A percentile compares a stretch with the other conserved stretches of the same genome.
phyloP scores from a whole-genome alignment of 1,140 invertebrate species.

The Scylla paramamosain region DNA sequence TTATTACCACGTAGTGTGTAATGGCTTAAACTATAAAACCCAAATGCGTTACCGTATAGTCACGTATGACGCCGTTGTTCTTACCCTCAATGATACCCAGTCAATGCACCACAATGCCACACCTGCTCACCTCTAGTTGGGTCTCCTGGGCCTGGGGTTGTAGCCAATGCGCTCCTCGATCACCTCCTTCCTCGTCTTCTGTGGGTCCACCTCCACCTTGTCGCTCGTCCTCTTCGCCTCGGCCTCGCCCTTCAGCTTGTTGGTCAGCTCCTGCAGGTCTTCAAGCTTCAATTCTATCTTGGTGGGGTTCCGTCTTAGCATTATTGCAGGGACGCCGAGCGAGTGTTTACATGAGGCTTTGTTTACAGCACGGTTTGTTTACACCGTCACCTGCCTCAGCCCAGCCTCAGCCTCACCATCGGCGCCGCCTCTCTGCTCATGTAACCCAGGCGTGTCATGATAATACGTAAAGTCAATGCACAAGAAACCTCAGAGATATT shows the following conservation, averaged over 20 bases:
- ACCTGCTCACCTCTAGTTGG: slow-evolving; percentile 42
- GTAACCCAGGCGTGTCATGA: too few relatives aligned
- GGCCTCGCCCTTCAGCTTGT: slow-evolving; percentile 59
- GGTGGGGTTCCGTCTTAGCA: slow-evolving; percentile 69
- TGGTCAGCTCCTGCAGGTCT: slow-evolving; percentile 63
- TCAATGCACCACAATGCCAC: too few relatives aligned
- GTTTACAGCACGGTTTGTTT: not conserved
- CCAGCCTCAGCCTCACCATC: too few relatives aligned
- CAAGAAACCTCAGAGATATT: too few relatives aligned
- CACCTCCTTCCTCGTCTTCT: slow-evolving; percentile 61
- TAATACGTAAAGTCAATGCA: too few relatives aligned
- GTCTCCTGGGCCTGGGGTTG: slow-evolving; percentile 65
- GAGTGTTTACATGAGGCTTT: not conserved
- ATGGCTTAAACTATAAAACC: too few relatives aligned
- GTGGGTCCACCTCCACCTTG: slow-evolving; percentile 55
- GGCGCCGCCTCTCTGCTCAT: too few relatives aligned
- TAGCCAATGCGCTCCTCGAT: slow-evolving; percentile 67
- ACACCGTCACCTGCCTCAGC: too few relatives aligned
- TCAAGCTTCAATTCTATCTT: slow-evolving; percentile 71
- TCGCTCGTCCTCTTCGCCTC: slow-evolving; percentile 48
- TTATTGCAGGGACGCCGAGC: slow-evolving; percentile 21
- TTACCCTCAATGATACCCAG: too few relatives aligned
- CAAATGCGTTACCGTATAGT: too few relatives aligned
- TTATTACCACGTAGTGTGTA: too few relatives aligned
- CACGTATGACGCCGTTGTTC: too few relatives aligned